Conservation (phyloP, 2,113 vertebrate genomes). For the Hemiscyllium ocellatum region DNA sequence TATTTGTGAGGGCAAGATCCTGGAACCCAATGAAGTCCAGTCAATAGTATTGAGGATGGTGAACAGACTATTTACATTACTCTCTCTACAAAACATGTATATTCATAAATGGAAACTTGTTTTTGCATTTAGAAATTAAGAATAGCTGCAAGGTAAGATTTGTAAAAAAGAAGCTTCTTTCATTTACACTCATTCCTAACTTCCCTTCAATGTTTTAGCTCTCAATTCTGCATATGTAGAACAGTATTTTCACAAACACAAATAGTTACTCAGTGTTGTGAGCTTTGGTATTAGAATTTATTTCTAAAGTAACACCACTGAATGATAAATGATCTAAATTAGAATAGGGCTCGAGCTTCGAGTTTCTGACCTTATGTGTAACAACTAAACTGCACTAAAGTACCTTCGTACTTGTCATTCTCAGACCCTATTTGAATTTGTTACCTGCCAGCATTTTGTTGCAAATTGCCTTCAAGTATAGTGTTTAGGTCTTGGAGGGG, state of each 20-base stretch:
- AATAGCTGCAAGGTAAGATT: neutral
- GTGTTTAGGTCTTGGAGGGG: constrained; percentile 25
- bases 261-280: neutral
- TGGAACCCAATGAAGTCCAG: neutral
- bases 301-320: constrained; percentile 56
- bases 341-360: constrained; percentile 56
- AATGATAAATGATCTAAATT: constrained; percentile 68
- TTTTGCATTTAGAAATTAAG: neutral
- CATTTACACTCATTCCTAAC: neutral
- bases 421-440: constrained; percentile 47
- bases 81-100: neutral
- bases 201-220: neutral
- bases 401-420: constrained; percentile 57
- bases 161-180: neutral
- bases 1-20: neutral
- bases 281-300: constrained; percentile 49
- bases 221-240: neutral
- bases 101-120: neutral
- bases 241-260: neutral
- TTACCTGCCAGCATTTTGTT: constrained; percentile 31
- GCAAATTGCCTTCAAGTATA: constrained; percentile 29
- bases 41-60: too few relatives aligned
- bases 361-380: constrained; percentile 55
- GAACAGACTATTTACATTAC: neutral
- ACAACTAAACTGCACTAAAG: constrained; percentile 52